phyloP scores from a whole-genome alignment of 2,797 vertebrate genomes.

The Rousettus madagascariensis region DNA sequence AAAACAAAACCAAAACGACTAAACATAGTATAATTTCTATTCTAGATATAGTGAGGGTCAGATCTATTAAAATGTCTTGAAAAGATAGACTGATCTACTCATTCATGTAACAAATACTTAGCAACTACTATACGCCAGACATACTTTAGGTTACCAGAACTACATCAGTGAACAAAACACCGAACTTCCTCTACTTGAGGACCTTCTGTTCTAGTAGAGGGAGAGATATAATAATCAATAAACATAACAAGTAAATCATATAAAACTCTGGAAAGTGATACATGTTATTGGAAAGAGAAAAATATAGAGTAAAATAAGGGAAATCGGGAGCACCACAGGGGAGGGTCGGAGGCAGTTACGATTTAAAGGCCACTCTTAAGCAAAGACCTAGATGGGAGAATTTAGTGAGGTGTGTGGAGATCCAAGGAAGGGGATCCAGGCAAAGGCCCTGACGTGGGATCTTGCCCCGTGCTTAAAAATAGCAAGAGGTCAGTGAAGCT shows the following conservation, averaged over 20 bases:
- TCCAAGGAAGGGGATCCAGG: too few species aligned
- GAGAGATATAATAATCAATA: background rate
- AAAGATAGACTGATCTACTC: background rate
- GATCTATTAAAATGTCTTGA: background rate
- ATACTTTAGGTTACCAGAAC: background rate
- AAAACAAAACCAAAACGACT: background rate
- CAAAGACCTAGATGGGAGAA: background rate
- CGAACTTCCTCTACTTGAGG: background rate
- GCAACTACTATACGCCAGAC: too few species aligned
- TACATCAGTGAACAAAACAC: background rate
- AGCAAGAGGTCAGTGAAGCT: background rate
- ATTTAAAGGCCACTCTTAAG: background rate
- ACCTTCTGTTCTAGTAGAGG: background rate
- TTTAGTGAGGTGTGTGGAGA: background rate
- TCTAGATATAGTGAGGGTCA: background rate
- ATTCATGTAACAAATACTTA: background rate
- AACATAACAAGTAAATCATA: background rate
- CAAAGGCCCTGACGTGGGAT: background rate
- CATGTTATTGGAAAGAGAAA: background rate
- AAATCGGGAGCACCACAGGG: background rate
- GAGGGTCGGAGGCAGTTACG: background rate
- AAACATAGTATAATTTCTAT: background rate
- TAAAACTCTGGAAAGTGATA: background rate
- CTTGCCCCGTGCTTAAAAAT: background rate
- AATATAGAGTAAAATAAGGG: background rate